phyloP scores from a whole-genome alignment of 2,797 vertebrate genomes.

The Numenius phaeopus region DNA sequence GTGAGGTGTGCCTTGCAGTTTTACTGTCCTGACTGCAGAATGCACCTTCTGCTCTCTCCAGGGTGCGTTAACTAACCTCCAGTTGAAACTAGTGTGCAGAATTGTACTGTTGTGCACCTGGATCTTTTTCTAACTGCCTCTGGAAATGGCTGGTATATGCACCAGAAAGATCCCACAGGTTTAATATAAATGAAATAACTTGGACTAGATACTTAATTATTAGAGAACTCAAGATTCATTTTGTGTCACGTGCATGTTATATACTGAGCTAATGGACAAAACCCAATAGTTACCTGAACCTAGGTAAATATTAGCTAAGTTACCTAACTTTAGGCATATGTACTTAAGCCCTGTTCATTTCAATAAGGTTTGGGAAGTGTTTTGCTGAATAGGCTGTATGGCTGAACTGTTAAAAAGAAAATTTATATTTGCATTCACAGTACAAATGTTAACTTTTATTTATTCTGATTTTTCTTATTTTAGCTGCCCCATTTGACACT shows the following conservation, averaged over 20 bases:
- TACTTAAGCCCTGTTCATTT: not conserved
- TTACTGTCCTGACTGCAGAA: not conserved
- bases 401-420: not conserved
- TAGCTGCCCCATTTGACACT: not conserved
- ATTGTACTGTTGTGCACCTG: not conserved
- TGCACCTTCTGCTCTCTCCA: fast-evolving
- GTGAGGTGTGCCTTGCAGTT: not conserved
- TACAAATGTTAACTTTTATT: constrained; percentile 39
- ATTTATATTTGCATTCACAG: not conserved
- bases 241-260: not conserved
- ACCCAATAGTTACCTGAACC: not conserved
- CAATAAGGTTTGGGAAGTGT: not conserved
- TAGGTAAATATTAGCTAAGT: constrained; percentile 3
- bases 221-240: not conserved
- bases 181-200: not conserved
- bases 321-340: not conserved
- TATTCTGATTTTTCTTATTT: constrained; percentile 24
- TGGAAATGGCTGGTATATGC: not conserved
- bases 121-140: not conserved
- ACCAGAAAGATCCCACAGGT: not conserved
- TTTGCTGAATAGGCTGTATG: not conserved
- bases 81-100: not conserved
- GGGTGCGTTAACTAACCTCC: not conserved
- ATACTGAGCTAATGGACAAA: not conserved
- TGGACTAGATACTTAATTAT: not conserved